These are phyloP conservation scores for Ascidia mentula DNA, from an alignment of 23 tunicate genomes.

Conservation along the genomic window DNA sequence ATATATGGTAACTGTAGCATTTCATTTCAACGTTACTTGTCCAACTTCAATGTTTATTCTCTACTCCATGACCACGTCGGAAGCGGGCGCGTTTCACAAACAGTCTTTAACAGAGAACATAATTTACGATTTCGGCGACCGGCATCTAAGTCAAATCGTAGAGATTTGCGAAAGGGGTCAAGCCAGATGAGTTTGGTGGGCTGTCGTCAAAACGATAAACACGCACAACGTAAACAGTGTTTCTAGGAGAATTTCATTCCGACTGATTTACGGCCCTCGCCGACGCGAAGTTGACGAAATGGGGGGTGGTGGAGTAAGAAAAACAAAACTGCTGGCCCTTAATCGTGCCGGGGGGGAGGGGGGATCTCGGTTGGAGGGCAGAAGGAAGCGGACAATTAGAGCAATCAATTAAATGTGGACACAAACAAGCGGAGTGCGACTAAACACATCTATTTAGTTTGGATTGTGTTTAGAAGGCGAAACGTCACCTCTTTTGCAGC, in stretches of 20 bases:
- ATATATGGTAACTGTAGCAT: too few relatives aligned
- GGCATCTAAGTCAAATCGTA: too few relatives aligned
- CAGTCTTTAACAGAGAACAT: too few relatives aligned
- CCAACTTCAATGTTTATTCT: too few relatives aligned
- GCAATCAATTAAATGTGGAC: neutral
- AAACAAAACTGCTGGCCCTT: neutral
- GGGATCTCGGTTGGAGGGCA: neutral
- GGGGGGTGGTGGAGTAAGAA: neutral
- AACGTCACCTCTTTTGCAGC: too few relatives aligned
- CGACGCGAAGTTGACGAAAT: neutral
- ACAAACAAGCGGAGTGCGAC: neutral
- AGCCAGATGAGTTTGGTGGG: too few relatives aligned
- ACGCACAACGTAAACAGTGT: neutral
- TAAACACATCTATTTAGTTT: neutral
- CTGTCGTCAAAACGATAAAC: neutral
- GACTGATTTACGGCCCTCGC: neutral
- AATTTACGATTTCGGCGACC: too few relatives aligned
- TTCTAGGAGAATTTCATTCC: neutral
- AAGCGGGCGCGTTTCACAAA: too few relatives aligned
- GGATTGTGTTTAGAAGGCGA: neutral
- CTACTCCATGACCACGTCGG: too few relatives aligned
- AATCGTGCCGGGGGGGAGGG: neutral
- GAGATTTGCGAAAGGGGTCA: too few relatives aligned
- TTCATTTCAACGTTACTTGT: too few relatives aligned
- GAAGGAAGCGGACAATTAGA: constrained; percentile 10